Base-by-base conservation (phyloP, 1,140 invertebrate genomes). In the Capitella teleta region DNA sequence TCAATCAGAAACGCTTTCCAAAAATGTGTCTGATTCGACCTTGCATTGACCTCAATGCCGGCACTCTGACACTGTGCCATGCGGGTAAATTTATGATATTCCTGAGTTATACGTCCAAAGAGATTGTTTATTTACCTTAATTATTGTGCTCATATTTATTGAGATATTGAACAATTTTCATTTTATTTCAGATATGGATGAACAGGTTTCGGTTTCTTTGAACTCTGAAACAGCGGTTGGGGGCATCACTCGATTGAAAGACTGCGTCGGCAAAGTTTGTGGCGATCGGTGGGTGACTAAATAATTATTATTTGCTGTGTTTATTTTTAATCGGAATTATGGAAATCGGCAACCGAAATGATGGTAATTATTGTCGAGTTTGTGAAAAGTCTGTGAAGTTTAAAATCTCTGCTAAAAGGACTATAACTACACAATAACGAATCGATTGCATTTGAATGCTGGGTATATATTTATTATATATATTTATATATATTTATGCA, bases 1-100 rank as follows among this genome's bases (percentile, higher is more conserved):
- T 96, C 14, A 93, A 87, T 25, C 90, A 95, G 68, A 95, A 96
- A 66, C 79, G 84, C 46, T 80, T 84, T 59, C 78, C 83, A 0
- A 78, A 77, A 54, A 75, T 96, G 60, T 91, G 88, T 71, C 69
- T 85, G 23, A 79, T 97, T n/a, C 76, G 72, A 58, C 89, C 92
- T 2, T 62, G 68, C 8, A 78, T 92, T 52, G 75, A 86, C 72
- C 64, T 83, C 25, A 61, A 79, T 38, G 67, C 67, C 3, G 74
- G 78, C 53, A 62, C 68, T 18, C 68, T 95, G 57, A 72, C 74
- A 54, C 69, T 96, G 26, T 67, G 72, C 51, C 87, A 78, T 70
- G 76, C 80, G 76, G 84, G 84, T 66, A 58, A 41, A 18, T 3
- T 32, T 5, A 8, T 40, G 38, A 8, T 12, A n/a, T 40, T 5